phyloP scores from a whole-genome alignment of 2,797 vertebrate species.

The Iguana delicatissima region DNA sequence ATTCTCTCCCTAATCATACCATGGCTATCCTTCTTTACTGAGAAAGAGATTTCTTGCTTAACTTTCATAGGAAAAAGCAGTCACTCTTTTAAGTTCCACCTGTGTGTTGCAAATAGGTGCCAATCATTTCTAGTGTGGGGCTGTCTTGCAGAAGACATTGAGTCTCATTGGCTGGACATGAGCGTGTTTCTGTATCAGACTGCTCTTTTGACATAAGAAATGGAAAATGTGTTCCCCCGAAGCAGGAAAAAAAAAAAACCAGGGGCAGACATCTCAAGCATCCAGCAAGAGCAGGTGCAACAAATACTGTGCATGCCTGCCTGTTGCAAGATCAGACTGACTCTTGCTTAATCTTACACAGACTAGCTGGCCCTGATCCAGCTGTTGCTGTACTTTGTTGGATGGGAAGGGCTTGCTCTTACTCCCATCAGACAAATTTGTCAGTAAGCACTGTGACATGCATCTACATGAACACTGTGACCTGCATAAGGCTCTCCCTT shows the following conservation, averaged over 20 bases:
- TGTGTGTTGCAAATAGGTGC: neutral
- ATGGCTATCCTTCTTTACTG: neutral
- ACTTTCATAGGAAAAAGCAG: neutral
- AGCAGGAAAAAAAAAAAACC: neutral
- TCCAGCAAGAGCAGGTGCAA: neutral
- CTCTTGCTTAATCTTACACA: neutral
- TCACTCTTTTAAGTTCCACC: neutral
- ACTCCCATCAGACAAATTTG: neutral
- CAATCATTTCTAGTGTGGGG: neutral
- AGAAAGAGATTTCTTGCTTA: neutral
- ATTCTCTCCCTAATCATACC: neutral
- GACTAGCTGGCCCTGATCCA: neutral
- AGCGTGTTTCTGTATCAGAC: neutral
- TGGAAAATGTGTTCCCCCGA: neutral
- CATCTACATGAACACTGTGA: neutral
- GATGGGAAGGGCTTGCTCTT: neutral
- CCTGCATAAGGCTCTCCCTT: neutral
- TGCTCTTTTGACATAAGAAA: neutral
- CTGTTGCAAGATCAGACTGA: neutral
- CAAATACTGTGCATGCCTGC: neutral
- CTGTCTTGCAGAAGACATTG: neutral
- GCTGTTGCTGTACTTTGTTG: neutral
- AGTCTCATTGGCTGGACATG: neutral
- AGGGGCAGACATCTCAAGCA: neutral
- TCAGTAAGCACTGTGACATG: no score